These are phyloP conservation scores for Sinocyclocheilus grahami DNA, from an alignment of 2,113 vertebrate genomes.

Conservation along the genomic window DNA sequence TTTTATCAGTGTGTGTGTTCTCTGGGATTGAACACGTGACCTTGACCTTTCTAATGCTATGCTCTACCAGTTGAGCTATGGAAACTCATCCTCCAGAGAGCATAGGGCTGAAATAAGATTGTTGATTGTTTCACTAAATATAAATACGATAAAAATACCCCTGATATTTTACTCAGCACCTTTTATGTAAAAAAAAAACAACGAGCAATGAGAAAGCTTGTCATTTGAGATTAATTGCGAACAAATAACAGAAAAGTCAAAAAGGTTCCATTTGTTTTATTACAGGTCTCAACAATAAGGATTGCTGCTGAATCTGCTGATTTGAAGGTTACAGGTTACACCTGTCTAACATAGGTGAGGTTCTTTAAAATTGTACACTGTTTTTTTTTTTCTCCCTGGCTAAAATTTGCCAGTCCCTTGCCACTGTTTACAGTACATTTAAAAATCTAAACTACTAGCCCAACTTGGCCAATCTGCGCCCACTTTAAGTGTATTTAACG, in stretches of 20 bases:
- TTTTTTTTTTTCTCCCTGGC: no score
- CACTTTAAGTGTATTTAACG: not conserved
- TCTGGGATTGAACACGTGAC: not conserved
- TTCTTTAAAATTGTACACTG: no score
- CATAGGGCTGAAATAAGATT: not conserved
- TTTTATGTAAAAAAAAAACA: not conserved
- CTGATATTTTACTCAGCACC: not conserved
- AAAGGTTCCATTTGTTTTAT: no score
- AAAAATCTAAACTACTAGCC: no score
- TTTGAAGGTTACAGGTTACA: no score
- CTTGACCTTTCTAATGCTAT: constrained; percentile 8
- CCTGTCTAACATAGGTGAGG: no score
- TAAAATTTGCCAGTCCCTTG: no score
- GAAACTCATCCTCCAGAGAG: not conserved
- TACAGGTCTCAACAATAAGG: no score
- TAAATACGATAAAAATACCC: not conserved
- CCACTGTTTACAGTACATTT: no score
- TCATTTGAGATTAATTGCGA: no score
- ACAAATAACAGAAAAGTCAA: no score
- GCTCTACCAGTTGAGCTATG: not conserved
- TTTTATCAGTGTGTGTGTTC: not conserved
- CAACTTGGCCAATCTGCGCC: not conserved
- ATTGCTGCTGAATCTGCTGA: no score
- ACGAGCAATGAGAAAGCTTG: not conserved
- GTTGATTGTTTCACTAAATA: not conserved